These are phyloP conservation scores for Neria commutata DNA, from an alignment of 2,888 invertebrate species.

Conservation along the genomic window DNA sequence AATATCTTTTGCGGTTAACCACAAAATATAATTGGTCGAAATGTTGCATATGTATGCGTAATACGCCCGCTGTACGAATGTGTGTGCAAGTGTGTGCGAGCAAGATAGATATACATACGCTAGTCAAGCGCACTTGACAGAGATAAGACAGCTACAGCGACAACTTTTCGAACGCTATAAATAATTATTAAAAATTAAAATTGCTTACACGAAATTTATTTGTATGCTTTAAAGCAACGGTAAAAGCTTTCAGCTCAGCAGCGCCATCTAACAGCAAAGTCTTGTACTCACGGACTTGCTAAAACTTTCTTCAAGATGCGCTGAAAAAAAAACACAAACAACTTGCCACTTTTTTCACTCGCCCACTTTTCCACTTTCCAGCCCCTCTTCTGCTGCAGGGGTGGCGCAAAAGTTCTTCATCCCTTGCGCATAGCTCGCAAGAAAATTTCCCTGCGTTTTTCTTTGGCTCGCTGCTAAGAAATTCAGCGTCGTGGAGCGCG, in stretches of 20 bases:
- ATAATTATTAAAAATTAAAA: too few species aligned
- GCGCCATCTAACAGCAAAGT: conserved; percentile 33
- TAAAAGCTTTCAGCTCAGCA: conserved; percentile 30
- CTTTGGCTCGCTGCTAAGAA: background rate
- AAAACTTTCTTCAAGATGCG: conserved; percentile 19
- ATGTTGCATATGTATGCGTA: conserved; percentile 32
- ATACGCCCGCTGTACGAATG: too few species aligned
- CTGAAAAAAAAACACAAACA: conserved; percentile 12
- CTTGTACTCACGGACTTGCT: background rate
- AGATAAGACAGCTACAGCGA: too few species aligned
- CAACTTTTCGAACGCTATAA: too few species aligned
- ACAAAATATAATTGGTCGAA: conserved; percentile 62
- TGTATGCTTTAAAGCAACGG: too few species aligned
- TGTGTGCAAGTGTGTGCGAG: conserved; percentile 4
- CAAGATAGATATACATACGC: too few species aligned
- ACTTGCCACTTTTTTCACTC: conserved; percentile 13
- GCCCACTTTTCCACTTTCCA: conserved; percentile 14
- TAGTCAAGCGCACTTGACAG: too few species aligned
- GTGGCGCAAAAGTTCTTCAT: conserved; percentile 36
- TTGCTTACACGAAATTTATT: too few species aligned
- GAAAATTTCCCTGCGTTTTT: conserved; percentile 22
- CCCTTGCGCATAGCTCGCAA: conserved; percentile 10
- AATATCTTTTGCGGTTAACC: conserved; percentile 63
- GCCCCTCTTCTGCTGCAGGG: conserved; percentile 7
- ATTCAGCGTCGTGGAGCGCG: background rate